Conservation (phyloP, 2,888 invertebrate species). For the Yponomeuta plumbellus region DNA sequence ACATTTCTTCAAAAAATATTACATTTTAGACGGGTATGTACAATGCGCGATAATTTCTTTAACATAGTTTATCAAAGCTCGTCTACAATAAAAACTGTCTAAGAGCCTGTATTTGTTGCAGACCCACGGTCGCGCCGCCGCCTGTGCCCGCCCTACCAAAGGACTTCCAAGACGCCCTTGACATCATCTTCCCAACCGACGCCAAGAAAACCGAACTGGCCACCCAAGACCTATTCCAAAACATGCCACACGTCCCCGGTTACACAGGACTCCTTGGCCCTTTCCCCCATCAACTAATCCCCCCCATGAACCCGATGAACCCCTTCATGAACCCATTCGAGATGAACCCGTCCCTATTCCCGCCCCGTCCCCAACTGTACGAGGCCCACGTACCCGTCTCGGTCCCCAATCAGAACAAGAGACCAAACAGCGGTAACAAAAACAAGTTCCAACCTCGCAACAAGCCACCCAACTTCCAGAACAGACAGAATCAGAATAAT, state of each 20-base stretch:
- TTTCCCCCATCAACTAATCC: conserved; percentile 30
- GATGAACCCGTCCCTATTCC: conserved; percentile 46
- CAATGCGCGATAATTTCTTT: too few relatives aligned
- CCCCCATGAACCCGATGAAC: conserved; percentile 34
- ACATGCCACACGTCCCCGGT: conserved; percentile 29
- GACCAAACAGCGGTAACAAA: conserved; percentile 21
- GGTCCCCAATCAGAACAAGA: conserved; percentile 36
- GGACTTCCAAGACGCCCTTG: conserved; percentile 80
- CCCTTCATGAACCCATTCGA: conserved; percentile 57
- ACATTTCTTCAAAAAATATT: too few relatives aligned
- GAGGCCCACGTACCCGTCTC: conserved; percentile 55
- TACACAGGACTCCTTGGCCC: conserved; percentile 31
- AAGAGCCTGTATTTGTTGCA: background rate
- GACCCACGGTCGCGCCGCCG: conserved; percentile 28
- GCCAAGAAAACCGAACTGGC: conserved; percentile 34
- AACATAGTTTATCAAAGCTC: too few relatives aligned
- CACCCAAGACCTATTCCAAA: conserved; percentile 32
- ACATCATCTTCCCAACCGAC: conserved; percentile 78
- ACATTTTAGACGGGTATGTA: too few relatives aligned
- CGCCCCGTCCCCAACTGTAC: conserved; percentile 49
- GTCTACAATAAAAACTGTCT: too few relatives aligned
- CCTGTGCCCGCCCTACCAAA: conserved; percentile 61
- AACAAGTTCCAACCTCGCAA: conserved; percentile 18
- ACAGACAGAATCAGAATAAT: conserved; percentile 23
- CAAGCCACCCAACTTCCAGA: conserved; percentile 16